Percentiles rank a stretch among this genome's conserved stretches.
These are phyloP conservation scores for Sinocyclocheilus maitianheensis DNA, from an alignment of 2,113 vertebrate genomes.

Conservation along the genomic window DNA sequence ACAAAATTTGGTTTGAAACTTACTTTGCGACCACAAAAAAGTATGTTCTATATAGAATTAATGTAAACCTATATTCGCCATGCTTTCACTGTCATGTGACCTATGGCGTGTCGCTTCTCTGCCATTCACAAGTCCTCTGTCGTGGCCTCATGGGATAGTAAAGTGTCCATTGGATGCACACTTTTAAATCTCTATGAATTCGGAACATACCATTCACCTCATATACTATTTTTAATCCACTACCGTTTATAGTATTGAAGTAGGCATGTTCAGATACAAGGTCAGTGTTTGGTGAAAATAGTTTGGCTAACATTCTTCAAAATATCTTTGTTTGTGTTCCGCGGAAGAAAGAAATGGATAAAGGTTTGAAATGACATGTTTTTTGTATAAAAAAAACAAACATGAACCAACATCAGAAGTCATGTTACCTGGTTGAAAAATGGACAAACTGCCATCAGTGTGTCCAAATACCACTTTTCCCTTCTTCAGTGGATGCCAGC, in stretches of 20 bases:
- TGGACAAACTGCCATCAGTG: conserved; percentile 91
- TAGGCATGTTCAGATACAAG: too few species aligned
- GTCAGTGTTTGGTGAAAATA: too few species aligned
- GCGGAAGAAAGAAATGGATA: neutral
- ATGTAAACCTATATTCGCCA: too few species aligned
- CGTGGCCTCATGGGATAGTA: too few species aligned
- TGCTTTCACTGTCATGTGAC: too few species aligned
- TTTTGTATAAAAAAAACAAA: neutral
- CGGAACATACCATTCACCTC: neutral
- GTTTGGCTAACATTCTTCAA: too few species aligned
- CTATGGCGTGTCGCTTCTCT: too few species aligned
- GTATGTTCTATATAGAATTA: neutral
- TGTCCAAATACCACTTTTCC: conserved; percentile 95
- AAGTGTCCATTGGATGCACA: too few species aligned
- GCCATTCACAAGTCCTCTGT: too few species aligned
- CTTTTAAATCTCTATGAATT: too few species aligned
- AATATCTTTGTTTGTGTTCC: neutral
- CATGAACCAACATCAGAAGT: neutral
- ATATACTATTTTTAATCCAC: neutral
- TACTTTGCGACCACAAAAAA: neutral
- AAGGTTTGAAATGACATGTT: neutral
- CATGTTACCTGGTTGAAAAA: conserved; percentile 90
- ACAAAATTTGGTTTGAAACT: too few species aligned
- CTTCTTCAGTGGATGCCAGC: conserved; percentile 91
- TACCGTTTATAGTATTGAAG: too few species aligned